phyloP scores from a whole-genome alignment of 2,888 invertebrate genomes.

The Escarpia spicata region DNA sequence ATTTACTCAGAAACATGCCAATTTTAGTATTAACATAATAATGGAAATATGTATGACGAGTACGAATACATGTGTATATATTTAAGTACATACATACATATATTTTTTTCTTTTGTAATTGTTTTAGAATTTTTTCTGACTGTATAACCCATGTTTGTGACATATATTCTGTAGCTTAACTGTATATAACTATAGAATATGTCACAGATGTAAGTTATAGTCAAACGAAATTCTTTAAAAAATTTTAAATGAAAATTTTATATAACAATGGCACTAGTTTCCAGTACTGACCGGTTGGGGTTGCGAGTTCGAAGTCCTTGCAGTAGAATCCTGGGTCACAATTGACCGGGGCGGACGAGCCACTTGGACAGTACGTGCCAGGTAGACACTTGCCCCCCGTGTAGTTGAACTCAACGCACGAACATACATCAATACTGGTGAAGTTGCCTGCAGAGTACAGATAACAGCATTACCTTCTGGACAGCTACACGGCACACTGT shows the following conservation, averaged over 20 bases:
- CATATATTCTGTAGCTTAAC: too few species aligned
- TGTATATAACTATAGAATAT: too few species aligned
- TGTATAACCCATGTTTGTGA: too few species aligned
- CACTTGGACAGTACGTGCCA: constrained; percentile 58
- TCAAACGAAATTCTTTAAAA: too few species aligned
- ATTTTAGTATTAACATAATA: too few species aligned
- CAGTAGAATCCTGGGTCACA: constrained; percentile 58
- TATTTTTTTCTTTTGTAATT: too few species aligned
- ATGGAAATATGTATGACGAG: too few species aligned
- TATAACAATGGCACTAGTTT: not conserved
- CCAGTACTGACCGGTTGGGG: constrained; percentile 51
- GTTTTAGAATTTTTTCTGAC: too few species aligned
- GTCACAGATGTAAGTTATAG: too few species aligned
- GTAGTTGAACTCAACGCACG: constrained; percentile 54
- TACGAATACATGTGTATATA: too few species aligned
- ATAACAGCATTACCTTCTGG: constrained; percentile 17
- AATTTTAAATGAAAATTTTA: too few species aligned
- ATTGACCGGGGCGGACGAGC: constrained; percentile 51
- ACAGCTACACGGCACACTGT: constrained; percentile 7
- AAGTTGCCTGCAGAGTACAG: constrained; percentile 52
- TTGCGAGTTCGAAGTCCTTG: constrained; percentile 52
- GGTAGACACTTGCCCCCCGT: constrained; percentile 61
- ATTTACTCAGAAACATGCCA: too few species aligned
- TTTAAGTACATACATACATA: not conserved
- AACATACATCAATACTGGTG: constrained; percentile 55